phyloP scores from a whole-genome alignment of 2,113 vertebrate genomes.

The Willisornis vidua region DNA sequence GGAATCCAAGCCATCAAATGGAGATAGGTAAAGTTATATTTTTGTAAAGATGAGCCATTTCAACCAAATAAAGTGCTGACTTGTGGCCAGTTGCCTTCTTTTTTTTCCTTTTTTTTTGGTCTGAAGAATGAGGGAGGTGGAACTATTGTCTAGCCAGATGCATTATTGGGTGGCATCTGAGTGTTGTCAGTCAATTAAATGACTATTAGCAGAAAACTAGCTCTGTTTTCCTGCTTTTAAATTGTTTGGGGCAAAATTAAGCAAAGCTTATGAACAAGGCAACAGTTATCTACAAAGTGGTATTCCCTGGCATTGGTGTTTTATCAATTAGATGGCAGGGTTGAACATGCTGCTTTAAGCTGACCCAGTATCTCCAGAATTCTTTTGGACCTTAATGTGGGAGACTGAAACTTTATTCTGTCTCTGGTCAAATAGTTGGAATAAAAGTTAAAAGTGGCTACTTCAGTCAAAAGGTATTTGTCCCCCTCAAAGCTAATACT shows the following conservation, averaged over 20 bases:
- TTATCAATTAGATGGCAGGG: not conserved
- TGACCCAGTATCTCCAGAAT: constrained; percentile 28
- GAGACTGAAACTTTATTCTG: constrained; percentile 57
- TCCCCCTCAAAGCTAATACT: constrained; percentile 78
- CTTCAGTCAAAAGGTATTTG: constrained; percentile 71
- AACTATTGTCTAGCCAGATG: not conserved
- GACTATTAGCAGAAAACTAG: constrained; percentile 32
- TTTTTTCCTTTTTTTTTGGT: not conserved
- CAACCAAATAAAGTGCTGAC: not conserved
- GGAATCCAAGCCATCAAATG: constrained; percentile 99
- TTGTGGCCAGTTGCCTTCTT: constrained; percentile 13
- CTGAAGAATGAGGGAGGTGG: constrained; percentile 17
- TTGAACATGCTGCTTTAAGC: constrained; percentile 51
- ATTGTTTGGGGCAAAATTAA: constrained; percentile 41
- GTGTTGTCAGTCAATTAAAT: constrained; percentile 19
- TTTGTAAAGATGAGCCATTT: constrained; percentile 59
- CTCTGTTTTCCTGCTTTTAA: constrained; percentile 17
- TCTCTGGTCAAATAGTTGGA: constrained; percentile 67
- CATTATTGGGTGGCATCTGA: constrained; percentile 37
- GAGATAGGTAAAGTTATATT: constrained; percentile 90
- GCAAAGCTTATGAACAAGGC: not conserved
- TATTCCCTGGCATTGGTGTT: not conserved
- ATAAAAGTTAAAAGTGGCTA: constrained; percentile 69
- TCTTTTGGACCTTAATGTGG: constrained; percentile 36
- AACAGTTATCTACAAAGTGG: not conserved